Conservation (phyloP, 2,888 invertebrate species). For the Ophion ellenae region DNA sequence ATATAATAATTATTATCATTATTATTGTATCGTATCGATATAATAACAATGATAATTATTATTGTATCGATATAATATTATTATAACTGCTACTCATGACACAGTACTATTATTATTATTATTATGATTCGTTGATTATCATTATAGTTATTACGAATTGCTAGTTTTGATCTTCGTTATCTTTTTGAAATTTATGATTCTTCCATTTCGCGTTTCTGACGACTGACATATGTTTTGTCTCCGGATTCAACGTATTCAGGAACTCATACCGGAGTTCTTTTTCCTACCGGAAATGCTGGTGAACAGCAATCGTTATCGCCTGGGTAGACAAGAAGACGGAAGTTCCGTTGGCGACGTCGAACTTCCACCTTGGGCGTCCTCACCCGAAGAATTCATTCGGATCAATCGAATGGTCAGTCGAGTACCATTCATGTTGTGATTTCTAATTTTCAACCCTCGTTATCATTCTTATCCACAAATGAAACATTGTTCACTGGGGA, state of each 20-base stretch:
- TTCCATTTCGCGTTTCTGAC: neutral
- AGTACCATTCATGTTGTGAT: too few species aligned
- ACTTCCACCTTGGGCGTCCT: constrained; percentile 98
- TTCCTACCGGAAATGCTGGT: constrained; percentile 99
- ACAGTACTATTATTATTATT: too few species aligned
- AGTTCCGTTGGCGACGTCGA: constrained; percentile 92
- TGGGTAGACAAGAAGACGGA: constrained; percentile 95
- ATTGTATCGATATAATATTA: too few species aligned
- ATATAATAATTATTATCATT: too few species aligned
- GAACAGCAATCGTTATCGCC: constrained; percentile 92
- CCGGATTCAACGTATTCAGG: constrained; percentile 85
- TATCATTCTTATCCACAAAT: neutral
- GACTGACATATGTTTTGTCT: neutral
- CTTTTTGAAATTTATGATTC: neutral
- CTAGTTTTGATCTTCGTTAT: neutral
- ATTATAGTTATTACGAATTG: neutral
- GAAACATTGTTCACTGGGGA: neutral
- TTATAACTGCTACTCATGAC: too few species aligned
- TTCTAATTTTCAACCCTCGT: neutral
- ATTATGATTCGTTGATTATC: neutral
- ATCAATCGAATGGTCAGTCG: constrained; percentile 95
- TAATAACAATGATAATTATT: too few species aligned
- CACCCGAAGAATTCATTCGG: constrained; percentile 98
- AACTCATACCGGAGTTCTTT: constrained; percentile 99
- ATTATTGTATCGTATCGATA: too few species aligned